Evolutionary conservation across 1,140 invertebrate genomes (phyloP).

Genomic region (Lepeophtheirus salmonis): DNA sequence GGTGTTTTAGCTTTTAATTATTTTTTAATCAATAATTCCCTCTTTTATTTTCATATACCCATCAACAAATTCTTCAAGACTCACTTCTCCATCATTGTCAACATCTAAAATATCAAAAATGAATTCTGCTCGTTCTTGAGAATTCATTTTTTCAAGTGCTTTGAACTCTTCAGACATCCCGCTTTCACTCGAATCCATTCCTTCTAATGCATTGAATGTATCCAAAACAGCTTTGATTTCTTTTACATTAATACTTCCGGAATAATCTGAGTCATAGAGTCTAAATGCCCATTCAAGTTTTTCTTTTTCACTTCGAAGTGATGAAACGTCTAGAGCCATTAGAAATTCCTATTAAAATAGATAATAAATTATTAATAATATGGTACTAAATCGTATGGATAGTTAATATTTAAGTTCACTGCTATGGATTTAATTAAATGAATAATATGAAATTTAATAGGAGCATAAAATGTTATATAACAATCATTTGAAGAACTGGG

Average conservation of each 20-base stretch:
- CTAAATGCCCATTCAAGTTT: constrained; percentile 17
- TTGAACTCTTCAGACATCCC: neutral
- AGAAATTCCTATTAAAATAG: neutral
- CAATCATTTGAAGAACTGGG: too few relatives aligned
- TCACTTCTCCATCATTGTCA: constrained; percentile 14
- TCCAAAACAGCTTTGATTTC: constrained; percentile 28
- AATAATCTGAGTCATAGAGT: constrained; percentile 28
- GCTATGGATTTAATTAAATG: too few relatives aligned
- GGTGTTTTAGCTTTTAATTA: too few relatives aligned
- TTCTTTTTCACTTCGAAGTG: constrained; percentile 1
- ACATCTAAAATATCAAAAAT: constrained; percentile 1
- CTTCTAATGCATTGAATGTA: constrained; percentile 6
- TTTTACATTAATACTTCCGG: constrained; percentile 27
- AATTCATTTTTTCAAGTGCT: neutral
- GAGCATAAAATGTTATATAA: too few relatives aligned
- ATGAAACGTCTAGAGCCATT: constrained; percentile 13
- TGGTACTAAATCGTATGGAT: too few relatives aligned
- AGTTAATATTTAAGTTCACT: too few relatives aligned
- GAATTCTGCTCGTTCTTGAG: neutral
- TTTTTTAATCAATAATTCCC: too few relatives aligned
- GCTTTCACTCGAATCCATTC: neutral
- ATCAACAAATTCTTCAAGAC: constrained; percentile 10
- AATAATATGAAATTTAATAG: too few relatives aligned
- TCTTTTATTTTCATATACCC: constrained; percentile 6
- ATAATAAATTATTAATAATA: neutral